These are phyloP conservation scores for Gulo gulo DNA, from an alignment of 2,113 vertebrate genomes.

Conservation along the genomic window DNA sequence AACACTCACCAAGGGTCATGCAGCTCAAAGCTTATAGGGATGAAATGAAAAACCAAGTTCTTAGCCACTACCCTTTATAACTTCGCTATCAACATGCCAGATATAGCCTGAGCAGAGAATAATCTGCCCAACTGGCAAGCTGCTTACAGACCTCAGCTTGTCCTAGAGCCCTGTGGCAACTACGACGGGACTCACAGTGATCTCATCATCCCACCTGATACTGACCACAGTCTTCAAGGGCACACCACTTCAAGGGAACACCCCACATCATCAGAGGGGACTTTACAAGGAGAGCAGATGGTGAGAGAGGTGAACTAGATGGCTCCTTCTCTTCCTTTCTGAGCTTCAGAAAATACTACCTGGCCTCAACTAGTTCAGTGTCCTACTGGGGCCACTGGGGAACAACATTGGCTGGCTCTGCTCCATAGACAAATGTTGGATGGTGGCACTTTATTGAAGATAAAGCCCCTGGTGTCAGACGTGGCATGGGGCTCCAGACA, in stretches of 20 bases:
- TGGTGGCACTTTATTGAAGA: neutral
- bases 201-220: neutral
- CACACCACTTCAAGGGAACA: no score
- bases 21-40: neutral
- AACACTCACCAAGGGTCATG: neutral
- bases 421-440: neutral
- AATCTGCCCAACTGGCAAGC: neutral
- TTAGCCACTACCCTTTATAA: neutral
- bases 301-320: neutral
- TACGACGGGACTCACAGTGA: accelerated
- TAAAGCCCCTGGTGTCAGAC: neutral
- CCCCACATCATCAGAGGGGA: neutral
- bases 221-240: neutral
- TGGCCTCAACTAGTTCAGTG: neutral
- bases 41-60: neutral
- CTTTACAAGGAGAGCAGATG: neutral
- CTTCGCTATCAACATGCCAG: neutral
- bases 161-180: neutral
- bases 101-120: neutral
- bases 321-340: neutral
- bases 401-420: neutral
- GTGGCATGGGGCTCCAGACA: accelerated
- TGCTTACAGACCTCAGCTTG: neutral
- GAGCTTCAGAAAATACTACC: neutral
- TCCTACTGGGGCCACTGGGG: neutral